Evolutionary conservation across 2,113 vertebrate species (phyloP).

Genomic region (Ginglymostoma cirratum): DNA sequence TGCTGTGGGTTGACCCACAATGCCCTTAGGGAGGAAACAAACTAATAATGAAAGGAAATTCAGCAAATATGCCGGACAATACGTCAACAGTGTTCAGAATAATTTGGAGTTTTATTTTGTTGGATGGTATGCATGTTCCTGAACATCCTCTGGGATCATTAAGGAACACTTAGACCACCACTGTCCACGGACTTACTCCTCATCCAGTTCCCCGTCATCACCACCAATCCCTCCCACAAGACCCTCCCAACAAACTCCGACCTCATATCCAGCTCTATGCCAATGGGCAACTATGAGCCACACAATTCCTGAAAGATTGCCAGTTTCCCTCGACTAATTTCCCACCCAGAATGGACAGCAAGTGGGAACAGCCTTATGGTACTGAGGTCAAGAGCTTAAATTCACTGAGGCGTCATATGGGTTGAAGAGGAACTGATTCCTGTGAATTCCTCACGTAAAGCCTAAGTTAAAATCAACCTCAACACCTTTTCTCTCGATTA

Average conservation of each 20-base stretch:
- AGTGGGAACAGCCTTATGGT: not conserved
- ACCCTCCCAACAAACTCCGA: not conserved
- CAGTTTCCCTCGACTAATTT: not conserved
- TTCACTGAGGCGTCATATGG: not conserved
- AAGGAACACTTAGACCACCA: not conserved
- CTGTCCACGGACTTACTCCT: not conserved
- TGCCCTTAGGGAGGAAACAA: no score
- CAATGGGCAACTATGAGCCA: not conserved
- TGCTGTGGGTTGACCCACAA: no score
- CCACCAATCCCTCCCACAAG: not conserved
- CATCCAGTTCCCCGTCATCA: not conserved
- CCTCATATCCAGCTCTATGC: not conserved
- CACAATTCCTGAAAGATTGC: not conserved
- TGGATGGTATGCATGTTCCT: not conserved
- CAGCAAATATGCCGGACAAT: not conserved
- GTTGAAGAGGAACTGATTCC: not conserved
- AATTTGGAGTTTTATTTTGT: not conserved
- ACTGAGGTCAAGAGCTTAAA: not conserved
- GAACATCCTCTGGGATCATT: not conserved
- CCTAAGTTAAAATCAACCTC: not conserved
- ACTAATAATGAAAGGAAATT: not conserved
- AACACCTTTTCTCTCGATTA: not conserved
- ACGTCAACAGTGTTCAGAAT: not conserved
- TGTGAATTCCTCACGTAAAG: not conserved
- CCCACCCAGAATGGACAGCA: not conserved